Conservation (phyloP, 2,888 invertebrate genomes). For the Tinea pellionella region DNA sequence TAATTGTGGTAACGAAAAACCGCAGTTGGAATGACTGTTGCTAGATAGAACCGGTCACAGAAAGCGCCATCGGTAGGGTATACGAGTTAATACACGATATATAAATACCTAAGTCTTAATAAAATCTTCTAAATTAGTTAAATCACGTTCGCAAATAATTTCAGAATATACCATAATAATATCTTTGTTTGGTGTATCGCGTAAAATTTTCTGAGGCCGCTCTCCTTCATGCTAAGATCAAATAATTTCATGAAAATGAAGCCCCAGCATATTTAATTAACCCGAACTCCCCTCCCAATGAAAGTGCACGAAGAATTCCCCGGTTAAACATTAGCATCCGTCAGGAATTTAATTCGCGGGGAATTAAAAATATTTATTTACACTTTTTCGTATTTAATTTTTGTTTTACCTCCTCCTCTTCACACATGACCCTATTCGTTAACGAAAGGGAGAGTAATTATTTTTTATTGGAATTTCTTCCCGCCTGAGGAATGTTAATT, state of each 20-base stretch:
- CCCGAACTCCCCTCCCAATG: conserved; percentile 55
- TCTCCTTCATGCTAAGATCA: conserved; percentile 49
- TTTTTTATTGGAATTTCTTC: conserved; percentile 54
- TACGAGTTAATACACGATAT: too few species aligned
- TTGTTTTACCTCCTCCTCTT: conserved; percentile 32
- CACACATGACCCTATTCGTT: conserved; percentile 37
- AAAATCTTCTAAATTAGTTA: too few species aligned
- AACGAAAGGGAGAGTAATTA: conserved; percentile 43
- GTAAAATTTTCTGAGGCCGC: conserved; percentile 31
- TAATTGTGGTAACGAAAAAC: too few species aligned
- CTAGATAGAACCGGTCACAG: too few species aligned
- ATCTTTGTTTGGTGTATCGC: conserved; percentile 29
- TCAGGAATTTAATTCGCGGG: conserved; percentile 56
- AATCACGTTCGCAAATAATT: too few species aligned
- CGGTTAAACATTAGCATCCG: conserved; percentile 63
- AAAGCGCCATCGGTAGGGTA: too few species aligned
- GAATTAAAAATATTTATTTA: conserved; percentile 53
- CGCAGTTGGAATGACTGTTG: too few species aligned
- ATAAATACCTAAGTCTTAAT: too few species aligned
- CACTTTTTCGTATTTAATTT: conserved; percentile 41
- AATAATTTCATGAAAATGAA: conserved; percentile 67
- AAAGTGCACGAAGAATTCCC: conserved; percentile 63
- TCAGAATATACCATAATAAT: too few species aligned
- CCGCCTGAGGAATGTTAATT: conserved; percentile 56
- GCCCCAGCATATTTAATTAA: conserved; percentile 63